phyloP scores from a whole-genome alignment of 2,888 invertebrate genomes.

The Eustalomyia histrio region DNA sequence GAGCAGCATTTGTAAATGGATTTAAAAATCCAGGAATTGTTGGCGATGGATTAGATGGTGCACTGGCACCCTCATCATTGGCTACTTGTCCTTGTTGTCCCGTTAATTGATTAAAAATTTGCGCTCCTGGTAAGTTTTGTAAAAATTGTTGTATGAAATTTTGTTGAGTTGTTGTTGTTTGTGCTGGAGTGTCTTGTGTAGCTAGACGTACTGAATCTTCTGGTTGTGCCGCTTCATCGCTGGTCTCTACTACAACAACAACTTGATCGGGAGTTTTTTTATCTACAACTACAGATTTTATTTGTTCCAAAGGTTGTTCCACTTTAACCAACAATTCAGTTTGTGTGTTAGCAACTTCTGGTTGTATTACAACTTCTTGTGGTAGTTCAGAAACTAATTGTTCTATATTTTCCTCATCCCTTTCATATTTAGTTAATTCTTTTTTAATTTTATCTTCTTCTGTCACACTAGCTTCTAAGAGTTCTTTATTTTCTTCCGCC shows the following conservation, averaged over 20 bases:
- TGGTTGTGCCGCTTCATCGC: slow-evolving; percentile 36
- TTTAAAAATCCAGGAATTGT: slow-evolving; percentile 73
- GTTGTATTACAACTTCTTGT: slow-evolving; percentile 21
- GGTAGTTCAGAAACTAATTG: not conserved
- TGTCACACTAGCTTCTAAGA: slow-evolving; percentile 21
- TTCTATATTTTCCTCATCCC: not conserved
- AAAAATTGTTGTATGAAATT: slow-evolving; percentile 76
- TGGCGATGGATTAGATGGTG: slow-evolving; percentile 69
- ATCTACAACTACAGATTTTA: slow-evolving; percentile 2
- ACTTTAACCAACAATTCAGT: slow-evolving; percentile 9
- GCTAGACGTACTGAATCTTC: slow-evolving; percentile 71
- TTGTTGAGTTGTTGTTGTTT: slow-evolving; percentile 70
- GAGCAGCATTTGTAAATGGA: slow-evolving; percentile 73
- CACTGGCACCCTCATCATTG: slow-evolving; percentile 65
- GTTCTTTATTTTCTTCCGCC: slow-evolving; percentile 54
- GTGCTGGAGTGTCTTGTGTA: slow-evolving; percentile 74
- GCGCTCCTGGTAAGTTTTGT: slow-evolving; percentile 75
- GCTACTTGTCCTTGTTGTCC: slow-evolving; percentile 61
- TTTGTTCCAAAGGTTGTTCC: slow-evolving; percentile 51
- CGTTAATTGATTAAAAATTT: slow-evolving; percentile 73
- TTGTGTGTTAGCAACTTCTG: slow-evolving; percentile 24
- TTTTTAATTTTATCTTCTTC: slow-evolving; percentile 29
- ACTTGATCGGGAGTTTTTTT: slow-evolving; percentile 7
- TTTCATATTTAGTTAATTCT: not conserved
- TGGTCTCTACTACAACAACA: not conserved